Base-by-base conservation (phyloP, 2,888 invertebrate species). In the Trichopoda pennipes region DNA sequence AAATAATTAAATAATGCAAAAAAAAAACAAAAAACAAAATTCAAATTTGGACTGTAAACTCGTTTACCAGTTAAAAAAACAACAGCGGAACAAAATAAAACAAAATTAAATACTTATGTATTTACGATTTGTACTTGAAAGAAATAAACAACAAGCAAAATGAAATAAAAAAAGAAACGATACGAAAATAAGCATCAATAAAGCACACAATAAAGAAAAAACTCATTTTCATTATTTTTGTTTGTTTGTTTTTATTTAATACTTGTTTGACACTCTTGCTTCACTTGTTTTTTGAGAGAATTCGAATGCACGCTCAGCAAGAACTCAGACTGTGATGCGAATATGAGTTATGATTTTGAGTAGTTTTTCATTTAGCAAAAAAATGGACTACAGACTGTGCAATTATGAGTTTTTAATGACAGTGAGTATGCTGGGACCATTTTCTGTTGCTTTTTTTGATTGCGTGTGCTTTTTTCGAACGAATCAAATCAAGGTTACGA, bases 321-420 rank as follows among this genome's bases (percentile, higher is more conserved):
- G 96, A 96, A 96, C 96, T 96, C 96, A 96, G 96, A 96, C 96
- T 96, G 96, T 96, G 96, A 96, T 96, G 96, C 95, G 96, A 86
- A 84, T 85, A 86, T 85, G 81, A 77, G 55, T 70, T 75, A 79
- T 82, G 82, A 79, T 79, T 77, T 70, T 61, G 60, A 73, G 60
- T 28, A 44, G 14, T 47, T 64, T 61, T 56, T 68, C n/a, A n/a
- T 51, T 60, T 68, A 61, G 35, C 60, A 79, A 79, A 66, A 94
- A 77, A 72, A 81, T 74, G 74, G 73, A 83, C 35, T 44, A 80
- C 61, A 68, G 14, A 73, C 74, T 80, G 80, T 74, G 74, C 80
- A 81, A 73, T 68, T 51, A 73, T 78, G 55, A 53, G 53, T 21
- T 49, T 49, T 47, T 64, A 76, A 76, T 73, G 80, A 69, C 76